phyloP scores from a whole-genome alignment of 2,797 vertebrate species.

The Kryptopterus vitreolus region DNA sequence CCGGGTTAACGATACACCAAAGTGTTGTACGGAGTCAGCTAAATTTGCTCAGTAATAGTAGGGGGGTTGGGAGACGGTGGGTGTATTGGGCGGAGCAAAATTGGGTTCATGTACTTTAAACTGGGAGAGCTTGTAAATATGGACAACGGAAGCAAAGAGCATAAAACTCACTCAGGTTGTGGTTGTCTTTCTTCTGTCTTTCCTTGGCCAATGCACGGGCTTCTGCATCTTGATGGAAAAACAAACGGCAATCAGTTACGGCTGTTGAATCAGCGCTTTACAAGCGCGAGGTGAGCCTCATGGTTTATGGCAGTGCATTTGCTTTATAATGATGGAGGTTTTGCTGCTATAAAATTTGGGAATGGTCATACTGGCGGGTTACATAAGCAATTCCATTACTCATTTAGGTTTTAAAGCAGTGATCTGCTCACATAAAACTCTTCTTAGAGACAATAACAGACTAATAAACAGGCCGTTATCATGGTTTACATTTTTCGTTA shows the following conservation, averaged over 20 bases:
- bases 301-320: slow-evolving; percentile 1
- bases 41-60: slow-evolving; percentile 58
- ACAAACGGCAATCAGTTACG: slow-evolving; percentile 53
- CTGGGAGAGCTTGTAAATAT: slow-evolving; percentile 40
- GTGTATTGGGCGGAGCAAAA: slow-evolving; percentile 36
- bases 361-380: slow-evolving; percentile 5
- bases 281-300: background rate
- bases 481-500: background rate
- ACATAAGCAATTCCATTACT: background rate
- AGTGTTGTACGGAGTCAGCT: slow-evolving; percentile 70
- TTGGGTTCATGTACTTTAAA: slow-evolving; percentile 53
- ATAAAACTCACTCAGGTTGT: slow-evolving; percentile 91
- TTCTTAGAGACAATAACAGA: background rate
- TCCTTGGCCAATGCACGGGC: slow-evolving; percentile 92
- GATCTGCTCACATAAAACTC: slow-evolving; percentile 9
- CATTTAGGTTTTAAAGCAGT: background rate
- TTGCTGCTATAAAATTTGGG: background rate
- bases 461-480: background rate
- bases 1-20: slow-evolving; percentile 77
- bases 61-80: slow-evolving; percentile 32
- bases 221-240: slow-evolving; percentile 82
- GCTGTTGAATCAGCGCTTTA: background rate
- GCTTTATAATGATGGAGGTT: background rate
- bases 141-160: background rate
- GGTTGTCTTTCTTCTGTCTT: slow-evolving; percentile 99